These are phyloP conservation scores for Microplitis mediator DNA, from an alignment of 1,140 invertebrate species.

Conservation along the genomic window DNA sequence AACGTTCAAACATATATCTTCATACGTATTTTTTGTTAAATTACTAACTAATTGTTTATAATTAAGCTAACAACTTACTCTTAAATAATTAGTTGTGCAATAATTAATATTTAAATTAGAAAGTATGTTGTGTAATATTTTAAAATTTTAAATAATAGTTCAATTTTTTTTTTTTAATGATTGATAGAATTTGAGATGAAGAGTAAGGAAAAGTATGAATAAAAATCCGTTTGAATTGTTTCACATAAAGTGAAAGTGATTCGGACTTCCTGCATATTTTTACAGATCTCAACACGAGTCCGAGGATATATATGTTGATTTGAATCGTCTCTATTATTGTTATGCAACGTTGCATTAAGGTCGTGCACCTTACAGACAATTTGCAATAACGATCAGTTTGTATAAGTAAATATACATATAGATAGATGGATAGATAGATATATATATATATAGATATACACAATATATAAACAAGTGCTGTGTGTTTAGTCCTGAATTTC, in stretches of 20 bases:
- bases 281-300: slow-evolving; percentile 9
- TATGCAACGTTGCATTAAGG: slow-evolving; percentile 38
- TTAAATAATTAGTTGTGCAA: too few species aligned
- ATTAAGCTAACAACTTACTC: too few species aligned
- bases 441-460: too few species aligned
- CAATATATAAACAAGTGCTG: too few species aligned
- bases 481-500: background rate
- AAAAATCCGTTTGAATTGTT: background rate
- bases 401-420: background rate
- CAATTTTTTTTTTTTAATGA: background rate
- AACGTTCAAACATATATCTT: too few species aligned
- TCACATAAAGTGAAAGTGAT: slow-evolving; percentile 48
- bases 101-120: too few species aligned
- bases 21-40: too few species aligned
- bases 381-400: background rate
- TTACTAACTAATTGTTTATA: too few species aligned
- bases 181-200: background rate
- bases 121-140: too few species aligned
- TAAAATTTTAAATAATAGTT: too few species aligned
- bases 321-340: slow-evolving; percentile 22
- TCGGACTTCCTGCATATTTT: slow-evolving; percentile 40
- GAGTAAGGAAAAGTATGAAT: slow-evolving; percentile 12
- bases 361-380: slow-evolving; percentile 21
- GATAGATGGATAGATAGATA: too few species aligned
- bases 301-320: slow-evolving; percentile 7